Conservation (phyloP, 2,113 vertebrate genomes). For the Limanda limanda region DNA sequence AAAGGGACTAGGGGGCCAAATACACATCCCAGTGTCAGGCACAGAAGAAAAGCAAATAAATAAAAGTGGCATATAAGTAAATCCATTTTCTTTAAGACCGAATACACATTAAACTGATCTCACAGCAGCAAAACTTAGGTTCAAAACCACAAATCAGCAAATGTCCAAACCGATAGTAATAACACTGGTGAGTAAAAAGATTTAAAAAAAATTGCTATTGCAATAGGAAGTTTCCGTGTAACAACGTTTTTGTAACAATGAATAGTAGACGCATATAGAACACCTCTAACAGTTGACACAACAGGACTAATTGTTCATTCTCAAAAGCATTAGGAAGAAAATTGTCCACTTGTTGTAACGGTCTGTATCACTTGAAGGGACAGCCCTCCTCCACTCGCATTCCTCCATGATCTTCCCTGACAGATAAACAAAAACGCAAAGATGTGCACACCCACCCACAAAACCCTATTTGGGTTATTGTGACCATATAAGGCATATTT, state of each 20-base stretch:
- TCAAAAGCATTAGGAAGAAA: background rate
- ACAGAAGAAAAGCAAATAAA: background rate
- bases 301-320: too few species aligned
- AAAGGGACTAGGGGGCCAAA: conserved; percentile 48
- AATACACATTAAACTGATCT: background rate
- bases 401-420: conserved; percentile 60
- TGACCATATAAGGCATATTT: conserved; percentile 35
- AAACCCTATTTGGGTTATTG: background rate
- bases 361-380: background rate
- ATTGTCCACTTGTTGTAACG: background rate
- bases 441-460: conserved; percentile 24
- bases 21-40: conserved; percentile 8
- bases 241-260: background rate
- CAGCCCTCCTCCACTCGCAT: conserved; percentile 43
- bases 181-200: too few species aligned
- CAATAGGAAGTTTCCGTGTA: background rate
- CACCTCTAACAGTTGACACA: background rate
- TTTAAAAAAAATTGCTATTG: conserved; percentile 6
- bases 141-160: conserved; percentile 2
- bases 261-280: background rate
- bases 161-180: background rate
- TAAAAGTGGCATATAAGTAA: background rate
- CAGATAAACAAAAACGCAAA: conserved; percentile 58
- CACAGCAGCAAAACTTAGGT: background rate
- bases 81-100: background rate